Percentiles rank a stretch among this genome's conserved stretches.
Evolutionary conservation across 2,113 vertebrate species (phyloP).

Genomic region (Phoenicopterus ruber): DNA sequence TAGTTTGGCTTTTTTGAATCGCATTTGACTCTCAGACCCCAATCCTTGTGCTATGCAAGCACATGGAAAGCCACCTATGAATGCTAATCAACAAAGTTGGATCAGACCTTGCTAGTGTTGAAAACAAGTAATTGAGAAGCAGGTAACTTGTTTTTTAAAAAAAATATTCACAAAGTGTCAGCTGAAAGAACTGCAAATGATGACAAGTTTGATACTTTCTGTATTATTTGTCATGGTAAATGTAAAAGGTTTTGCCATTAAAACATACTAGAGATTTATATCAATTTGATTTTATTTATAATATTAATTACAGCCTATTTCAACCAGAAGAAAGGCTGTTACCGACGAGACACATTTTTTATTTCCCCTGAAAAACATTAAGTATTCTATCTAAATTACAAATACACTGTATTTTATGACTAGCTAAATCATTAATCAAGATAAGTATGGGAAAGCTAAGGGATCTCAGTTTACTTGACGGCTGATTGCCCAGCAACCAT

Average conservation of each 20-base stretch:
- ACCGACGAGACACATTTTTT: constrained; percentile 28
- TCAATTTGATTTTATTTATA: background rate
- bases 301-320: background rate
- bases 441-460: constrained; percentile 65
- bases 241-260: background rate
- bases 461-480: constrained; percentile 68
- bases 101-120: background rate
- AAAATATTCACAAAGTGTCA: background rate
- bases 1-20: background rate
- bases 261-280: background rate
- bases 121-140: background rate
- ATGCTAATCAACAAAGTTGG: background rate
- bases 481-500: constrained; percentile 76
- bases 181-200: background rate
- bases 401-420: constrained; percentile 72
- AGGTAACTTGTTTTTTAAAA: background rate
- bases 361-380: constrained; percentile 68
- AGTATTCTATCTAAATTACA: constrained; percentile 64
- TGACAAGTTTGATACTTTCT: background rate
- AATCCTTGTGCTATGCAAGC: background rate
- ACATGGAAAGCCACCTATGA: background rate
- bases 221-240: background rate
- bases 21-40: background rate
- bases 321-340: background rate
- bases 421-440: constrained; percentile 77